Evolutionary conservation across 2,888 invertebrate species (phyloP).

Genomic region (Heteropelma amictum): DNA sequence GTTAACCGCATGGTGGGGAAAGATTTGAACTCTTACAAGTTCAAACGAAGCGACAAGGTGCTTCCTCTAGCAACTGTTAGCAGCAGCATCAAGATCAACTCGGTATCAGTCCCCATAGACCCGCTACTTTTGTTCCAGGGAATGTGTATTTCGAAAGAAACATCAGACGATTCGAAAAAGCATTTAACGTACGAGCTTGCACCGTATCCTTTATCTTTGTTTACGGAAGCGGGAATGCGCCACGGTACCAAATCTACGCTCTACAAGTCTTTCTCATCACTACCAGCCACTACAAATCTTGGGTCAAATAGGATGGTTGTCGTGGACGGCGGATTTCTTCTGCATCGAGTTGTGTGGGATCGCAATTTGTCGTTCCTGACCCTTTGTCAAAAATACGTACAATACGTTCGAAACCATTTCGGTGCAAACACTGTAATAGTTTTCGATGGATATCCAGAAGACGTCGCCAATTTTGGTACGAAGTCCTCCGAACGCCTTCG

Average conservation of each 20-base stretch:
- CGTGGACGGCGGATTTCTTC: constrained; percentile 33
- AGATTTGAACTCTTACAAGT: constrained; percentile 23
- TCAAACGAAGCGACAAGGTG: constrained; percentile 52
- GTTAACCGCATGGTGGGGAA: not conserved
- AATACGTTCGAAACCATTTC: constrained; percentile 35
- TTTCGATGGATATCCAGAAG: constrained; percentile 36
- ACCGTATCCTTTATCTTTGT: constrained; percentile 52
- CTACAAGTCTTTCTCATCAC: constrained; percentile 62
- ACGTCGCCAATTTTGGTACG: not conserved
- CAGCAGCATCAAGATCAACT: constrained; percentile 36
- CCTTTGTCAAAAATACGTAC: constrained; percentile 23
- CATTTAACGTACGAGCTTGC: constrained; percentile 44
- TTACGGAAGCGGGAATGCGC: constrained; percentile 52
- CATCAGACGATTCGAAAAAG: constrained; percentile 37
- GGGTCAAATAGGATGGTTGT: not conserved
- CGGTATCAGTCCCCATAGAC: constrained; percentile 30
- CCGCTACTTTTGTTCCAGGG: constrained; percentile 50
- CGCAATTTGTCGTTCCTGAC: constrained; percentile 27
- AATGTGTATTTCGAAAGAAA: constrained; percentile 44
- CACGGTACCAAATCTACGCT: constrained; percentile 49
- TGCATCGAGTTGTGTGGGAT: constrained; percentile 40
- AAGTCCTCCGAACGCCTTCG: constrained; percentile 36
- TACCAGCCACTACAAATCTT: constrained; percentile 22
- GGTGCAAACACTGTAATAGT: constrained; percentile 9
- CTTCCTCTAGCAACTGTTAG: constrained; percentile 24